Conservation (phyloP, 1,140 invertebrate genomes). For the Macrosteles quadrilineatus region DNA sequence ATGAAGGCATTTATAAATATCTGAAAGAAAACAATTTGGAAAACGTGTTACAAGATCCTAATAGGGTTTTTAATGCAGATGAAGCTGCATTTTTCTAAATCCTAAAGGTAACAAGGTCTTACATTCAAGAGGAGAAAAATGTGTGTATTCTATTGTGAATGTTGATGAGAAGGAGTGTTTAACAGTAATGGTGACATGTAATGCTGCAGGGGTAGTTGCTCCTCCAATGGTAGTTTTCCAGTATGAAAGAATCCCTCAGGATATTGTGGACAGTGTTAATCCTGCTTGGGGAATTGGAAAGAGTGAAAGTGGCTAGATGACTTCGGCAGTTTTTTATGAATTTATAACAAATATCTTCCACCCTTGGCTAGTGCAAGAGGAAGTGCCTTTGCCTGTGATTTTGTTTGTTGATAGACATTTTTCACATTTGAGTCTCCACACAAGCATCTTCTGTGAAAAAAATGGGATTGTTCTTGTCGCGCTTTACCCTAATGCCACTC, state of each 20-base stretch:
- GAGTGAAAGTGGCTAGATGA: constrained; percentile 45
- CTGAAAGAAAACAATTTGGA: constrained; percentile 41
- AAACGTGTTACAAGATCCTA: constrained; percentile 43
- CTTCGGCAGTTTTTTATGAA: constrained; percentile 33
- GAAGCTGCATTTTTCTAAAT: too few species aligned
- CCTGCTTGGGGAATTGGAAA: constrained; percentile 47
- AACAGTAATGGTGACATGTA: constrained; percentile 32
- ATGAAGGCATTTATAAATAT: constrained; percentile 41
- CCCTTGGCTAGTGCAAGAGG: constrained; percentile 35
- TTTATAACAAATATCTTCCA: constrained; percentile 37
- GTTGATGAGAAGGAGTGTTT: constrained; percentile 47
- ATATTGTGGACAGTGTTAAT: constrained; percentile 44
- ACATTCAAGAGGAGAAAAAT: too few species aligned
- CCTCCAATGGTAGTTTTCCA: constrained; percentile 34
- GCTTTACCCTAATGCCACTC: constrained; percentile 52
- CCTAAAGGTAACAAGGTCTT: too few species aligned
- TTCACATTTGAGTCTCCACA: constrained; percentile 47
- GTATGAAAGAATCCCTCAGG: constrained; percentile 42
- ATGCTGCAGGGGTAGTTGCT: constrained; percentile 23
- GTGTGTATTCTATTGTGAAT: constrained; percentile 41
- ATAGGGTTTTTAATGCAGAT: constrained; percentile 49
- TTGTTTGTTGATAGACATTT: constrained; percentile 52
- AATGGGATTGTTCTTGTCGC: too few species aligned
- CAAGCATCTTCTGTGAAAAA: constrained; percentile 48
- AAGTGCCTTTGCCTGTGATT: constrained; percentile 43